Evolutionary conservation across 2,797 vertebrate genomes (phyloP).

Genomic region (Stomatorhinus walkeri): DNA sequence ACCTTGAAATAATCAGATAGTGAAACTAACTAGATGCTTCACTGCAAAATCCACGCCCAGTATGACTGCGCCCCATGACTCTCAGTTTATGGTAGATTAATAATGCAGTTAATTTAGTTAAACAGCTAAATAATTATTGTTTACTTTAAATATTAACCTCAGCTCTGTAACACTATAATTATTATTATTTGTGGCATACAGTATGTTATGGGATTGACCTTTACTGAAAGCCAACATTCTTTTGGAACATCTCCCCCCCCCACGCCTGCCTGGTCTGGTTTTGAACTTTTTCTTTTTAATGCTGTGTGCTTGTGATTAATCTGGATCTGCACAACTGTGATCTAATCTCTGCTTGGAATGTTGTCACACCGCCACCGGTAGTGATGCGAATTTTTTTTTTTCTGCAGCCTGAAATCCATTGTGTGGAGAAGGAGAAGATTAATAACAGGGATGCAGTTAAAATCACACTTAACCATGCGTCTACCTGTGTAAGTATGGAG

Average conservation of each 20-base stretch:
- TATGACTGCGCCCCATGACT: not conserved
- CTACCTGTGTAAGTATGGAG: not conserved
- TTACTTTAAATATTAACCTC: not conserved
- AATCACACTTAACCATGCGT: not conserved
- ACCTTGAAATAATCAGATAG: not conserved
- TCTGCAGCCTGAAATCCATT: not conserved
- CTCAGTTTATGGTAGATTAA: not conserved
- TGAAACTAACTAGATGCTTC: not conserved
- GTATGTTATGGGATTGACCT: not conserved
- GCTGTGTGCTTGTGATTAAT: not conserved
- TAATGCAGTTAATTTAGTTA: not conserved
- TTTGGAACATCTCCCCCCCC: not conserved
- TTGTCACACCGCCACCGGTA: not conserved
- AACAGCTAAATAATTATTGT: not conserved
- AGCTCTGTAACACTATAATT: not conserved
- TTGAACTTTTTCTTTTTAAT: not conserved
- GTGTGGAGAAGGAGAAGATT: not conserved
- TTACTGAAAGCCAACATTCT: not conserved
- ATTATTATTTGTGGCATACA: not conserved
- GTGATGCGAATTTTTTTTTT: not conserved
- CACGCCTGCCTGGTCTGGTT: not conserved
- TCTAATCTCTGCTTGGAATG: not conserved
- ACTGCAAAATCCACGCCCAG: not conserved
- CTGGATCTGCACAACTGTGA: not conserved
- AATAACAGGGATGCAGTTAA: constrained; percentile 3